These are phyloP conservation scores for Erythrocebus patas DNA, from an alignment of 2,113 vertebrate genomes.

Conservation along the genomic window DNA sequence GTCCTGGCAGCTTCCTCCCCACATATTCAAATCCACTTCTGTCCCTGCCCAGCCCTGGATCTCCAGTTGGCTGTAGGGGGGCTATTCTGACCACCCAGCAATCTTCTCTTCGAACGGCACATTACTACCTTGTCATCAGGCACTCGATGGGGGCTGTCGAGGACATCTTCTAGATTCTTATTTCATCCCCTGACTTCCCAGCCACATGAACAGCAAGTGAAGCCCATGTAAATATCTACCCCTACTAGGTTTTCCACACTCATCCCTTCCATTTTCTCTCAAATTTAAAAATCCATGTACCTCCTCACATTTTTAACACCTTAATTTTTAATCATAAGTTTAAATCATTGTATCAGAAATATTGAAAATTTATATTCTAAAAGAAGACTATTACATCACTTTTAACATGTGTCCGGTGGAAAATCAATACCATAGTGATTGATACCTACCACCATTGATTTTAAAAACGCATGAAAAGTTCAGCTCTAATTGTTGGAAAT, in stretches of 20 bases:
- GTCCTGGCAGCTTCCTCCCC: neutral
- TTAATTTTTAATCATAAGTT: neutral
- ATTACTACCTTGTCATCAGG: neutral
- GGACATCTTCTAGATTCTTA: neutral
- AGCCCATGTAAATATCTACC: neutral
- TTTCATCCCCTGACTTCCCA: neutral
- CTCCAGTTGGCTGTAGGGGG: neutral
- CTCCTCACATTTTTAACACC: neutral
- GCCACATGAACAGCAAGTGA: neutral
- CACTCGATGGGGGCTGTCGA: neutral
- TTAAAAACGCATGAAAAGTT: neutral
- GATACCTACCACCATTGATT: too few relatives aligned
- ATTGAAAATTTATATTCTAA: neutral
- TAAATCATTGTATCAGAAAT: neutral
- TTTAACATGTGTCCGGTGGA: neutral
- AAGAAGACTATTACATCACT: neutral
- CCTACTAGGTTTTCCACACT: too few relatives aligned
- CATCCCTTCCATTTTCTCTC: neutral
- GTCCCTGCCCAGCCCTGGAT: neutral
- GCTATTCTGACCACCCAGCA: too few relatives aligned
- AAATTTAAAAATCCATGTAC: neutral
- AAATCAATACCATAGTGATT: neutral
- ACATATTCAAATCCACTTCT: neutral
- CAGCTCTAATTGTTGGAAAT: neutral
- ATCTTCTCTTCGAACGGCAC: neutral